Percentiles rank a stretch among this genome's conserved stretches.
Evolutionary conservation across 2,113 vertebrate genomes (phyloP).

Genomic region (Pachycephala philippinensis): DNA sequence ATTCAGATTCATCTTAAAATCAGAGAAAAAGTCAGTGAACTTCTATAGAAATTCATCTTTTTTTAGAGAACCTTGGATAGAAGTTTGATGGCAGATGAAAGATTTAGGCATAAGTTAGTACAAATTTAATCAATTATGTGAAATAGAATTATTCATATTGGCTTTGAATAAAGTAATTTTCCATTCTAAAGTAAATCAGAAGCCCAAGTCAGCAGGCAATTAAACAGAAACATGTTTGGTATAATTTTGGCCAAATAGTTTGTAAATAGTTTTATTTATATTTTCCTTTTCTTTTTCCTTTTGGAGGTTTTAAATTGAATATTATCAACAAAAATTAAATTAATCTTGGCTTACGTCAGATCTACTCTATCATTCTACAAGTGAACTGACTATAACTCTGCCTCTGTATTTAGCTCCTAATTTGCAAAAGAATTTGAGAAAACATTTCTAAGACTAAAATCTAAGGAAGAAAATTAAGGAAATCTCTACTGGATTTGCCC

Average conservation of each 20-base stretch:
- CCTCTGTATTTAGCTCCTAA: background rate
- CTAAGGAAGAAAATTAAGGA: background rate
- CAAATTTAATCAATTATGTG: background rate
- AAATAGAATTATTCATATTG: background rate
- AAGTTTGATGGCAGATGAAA: background rate
- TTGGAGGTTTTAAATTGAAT: background rate
- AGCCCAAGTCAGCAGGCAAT: background rate
- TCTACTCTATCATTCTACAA: background rate
- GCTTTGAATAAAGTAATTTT: background rate
- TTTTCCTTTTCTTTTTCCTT: background rate
- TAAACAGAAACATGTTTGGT: background rate
- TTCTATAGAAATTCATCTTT: background rate
- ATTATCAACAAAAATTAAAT: background rate
- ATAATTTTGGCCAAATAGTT: background rate
- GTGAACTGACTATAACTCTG: background rate
- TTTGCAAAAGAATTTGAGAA: background rate
- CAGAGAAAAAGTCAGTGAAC: background rate
- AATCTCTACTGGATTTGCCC: background rate
- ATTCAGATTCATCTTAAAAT: background rate
- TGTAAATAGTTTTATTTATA: background rate
- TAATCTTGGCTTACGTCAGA: background rate
- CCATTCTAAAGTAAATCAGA: background rate
- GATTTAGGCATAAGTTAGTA: background rate
- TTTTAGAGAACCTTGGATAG: background rate
- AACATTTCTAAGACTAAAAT: background rate